These are phyloP conservation scores for Hystrix cristata DNA, from an alignment of 2,113 vertebrate genomes.

Conservation along the genomic window DNA sequence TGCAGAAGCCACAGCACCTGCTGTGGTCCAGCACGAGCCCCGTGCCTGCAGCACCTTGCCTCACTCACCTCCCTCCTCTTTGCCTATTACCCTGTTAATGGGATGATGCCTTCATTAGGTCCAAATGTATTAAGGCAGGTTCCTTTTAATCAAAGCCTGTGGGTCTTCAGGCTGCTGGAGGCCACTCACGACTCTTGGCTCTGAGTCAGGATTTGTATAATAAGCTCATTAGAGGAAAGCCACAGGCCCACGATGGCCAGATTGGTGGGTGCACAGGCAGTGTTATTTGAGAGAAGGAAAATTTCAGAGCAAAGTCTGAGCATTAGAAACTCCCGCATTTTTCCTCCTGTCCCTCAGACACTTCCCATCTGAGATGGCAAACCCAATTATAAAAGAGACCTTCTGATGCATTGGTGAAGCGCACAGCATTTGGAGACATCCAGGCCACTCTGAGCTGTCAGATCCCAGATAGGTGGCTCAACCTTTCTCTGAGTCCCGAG, in stretches of 20 bases:
- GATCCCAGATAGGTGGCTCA: background rate
- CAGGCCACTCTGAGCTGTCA: background rate
- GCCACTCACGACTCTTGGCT: background rate
- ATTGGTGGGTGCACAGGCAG: background rate
- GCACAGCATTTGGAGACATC: background rate
- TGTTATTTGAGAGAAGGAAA: background rate
- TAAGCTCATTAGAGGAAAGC: constrained; percentile 22
- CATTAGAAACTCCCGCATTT: background rate
- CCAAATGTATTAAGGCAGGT: background rate
- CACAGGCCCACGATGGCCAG: background rate
- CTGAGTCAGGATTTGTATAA: background rate
- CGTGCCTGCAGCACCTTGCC: rapidly evolving
- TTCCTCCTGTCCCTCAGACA: background rate
- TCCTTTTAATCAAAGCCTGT: background rate
- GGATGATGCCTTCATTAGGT: constrained; percentile 31
- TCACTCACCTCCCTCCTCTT: background rate
- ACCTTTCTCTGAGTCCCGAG: background rate
- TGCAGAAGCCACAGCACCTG: background rate
- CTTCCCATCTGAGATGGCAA: background rate
- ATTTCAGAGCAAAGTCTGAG: background rate
- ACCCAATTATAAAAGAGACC: background rate
- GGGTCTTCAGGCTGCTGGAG: background rate
- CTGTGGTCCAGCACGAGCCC: rapidly evolving
- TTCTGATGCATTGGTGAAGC: background rate
- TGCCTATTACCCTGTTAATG: background rate